These are phyloP conservation scores for Pseudachorutes palmiensis DNA, from an alignment of 1,140 invertebrate genomes.

Conservation along the genomic window DNA sequence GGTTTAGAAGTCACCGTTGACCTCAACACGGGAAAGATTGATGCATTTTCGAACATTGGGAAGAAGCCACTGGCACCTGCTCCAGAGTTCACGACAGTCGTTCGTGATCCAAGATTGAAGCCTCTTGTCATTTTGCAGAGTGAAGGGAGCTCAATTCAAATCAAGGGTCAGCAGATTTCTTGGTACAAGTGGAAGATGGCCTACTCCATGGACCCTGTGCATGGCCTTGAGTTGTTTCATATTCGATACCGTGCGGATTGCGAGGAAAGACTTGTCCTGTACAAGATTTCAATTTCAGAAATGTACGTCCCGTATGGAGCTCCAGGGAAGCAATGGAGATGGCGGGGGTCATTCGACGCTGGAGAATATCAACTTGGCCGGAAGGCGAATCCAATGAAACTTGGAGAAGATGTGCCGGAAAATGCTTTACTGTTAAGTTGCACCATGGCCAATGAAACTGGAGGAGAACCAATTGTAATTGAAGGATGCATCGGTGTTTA, in stretches of 20 bases:
- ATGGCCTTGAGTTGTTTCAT: slow-evolving; percentile 2
- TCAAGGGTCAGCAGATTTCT: not conserved
- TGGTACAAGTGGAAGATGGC: slow-evolving; percentile 10
- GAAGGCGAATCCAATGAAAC: not conserved
- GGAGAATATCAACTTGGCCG: not conserved
- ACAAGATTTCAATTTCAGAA: slow-evolving; percentile 4
- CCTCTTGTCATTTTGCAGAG: not conserved
- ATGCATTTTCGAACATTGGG: not conserved
- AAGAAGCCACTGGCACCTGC: not conserved
- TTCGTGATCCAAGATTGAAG: not conserved
- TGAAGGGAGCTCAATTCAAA: slow-evolving; percentile 8
- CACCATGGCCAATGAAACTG: not conserved
- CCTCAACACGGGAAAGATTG: not conserved
- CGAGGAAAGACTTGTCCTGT: not conserved
- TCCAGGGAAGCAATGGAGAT: slow-evolving; percentile 3
- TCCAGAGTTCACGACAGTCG: not conserved
- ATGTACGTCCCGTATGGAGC: slow-evolving; percentile 7
- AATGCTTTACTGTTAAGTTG: not conserved
- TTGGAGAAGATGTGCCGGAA: not conserved
- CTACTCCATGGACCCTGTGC: not conserved
- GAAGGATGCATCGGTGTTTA: not conserved
- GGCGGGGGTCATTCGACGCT: not conserved
- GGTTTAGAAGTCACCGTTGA: not conserved
- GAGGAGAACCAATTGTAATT: not conserved
- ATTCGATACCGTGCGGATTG: slow-evolving; percentile 1